These are phyloP conservation scores for Delphinapterus leucas DNA, from an alignment of 2,113 vertebrate genomes.

Conservation along the genomic window DNA sequence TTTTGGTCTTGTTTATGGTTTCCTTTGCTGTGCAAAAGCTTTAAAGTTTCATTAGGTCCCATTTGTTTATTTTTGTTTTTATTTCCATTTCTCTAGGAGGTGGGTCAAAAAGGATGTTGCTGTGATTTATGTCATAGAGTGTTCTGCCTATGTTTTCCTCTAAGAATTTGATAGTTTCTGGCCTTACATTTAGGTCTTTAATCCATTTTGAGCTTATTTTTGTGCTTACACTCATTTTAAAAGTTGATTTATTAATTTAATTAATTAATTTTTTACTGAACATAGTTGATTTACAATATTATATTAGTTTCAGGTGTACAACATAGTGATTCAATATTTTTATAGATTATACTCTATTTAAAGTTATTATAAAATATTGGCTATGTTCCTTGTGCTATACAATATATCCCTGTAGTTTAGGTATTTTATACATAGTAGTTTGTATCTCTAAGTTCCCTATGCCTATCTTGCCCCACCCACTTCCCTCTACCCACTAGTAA, in stretches of 20 bases:
- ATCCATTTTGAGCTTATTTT: no score
- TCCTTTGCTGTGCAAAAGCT: no score
- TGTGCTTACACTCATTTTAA: not conserved
- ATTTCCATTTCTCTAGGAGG: no score
- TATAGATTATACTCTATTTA: not conserved
- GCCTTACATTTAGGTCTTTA: no score
- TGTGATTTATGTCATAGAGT: no score
- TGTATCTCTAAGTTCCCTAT: not conserved
- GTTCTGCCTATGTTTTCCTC: no score
- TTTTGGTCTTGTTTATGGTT: no score
- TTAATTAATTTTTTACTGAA: not conserved
- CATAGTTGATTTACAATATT: not conserved
- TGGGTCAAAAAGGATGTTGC: no score
- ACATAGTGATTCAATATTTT: not conserved
- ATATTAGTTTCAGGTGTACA: not conserved
- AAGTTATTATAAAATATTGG: not conserved
- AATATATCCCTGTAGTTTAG: no score
- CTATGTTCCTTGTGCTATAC: not conserved
- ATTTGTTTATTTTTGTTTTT: no score
- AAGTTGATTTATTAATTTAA: not conserved
- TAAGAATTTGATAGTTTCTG: no score
- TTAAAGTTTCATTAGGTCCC: no score
- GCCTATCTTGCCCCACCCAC: not conserved
- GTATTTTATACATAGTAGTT: not conserved
- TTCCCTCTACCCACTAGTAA: not conserved